Evolutionary conservation across 2,797 vertebrate genomes (phyloP).

Genomic region (Chelon labrosus): DNA sequence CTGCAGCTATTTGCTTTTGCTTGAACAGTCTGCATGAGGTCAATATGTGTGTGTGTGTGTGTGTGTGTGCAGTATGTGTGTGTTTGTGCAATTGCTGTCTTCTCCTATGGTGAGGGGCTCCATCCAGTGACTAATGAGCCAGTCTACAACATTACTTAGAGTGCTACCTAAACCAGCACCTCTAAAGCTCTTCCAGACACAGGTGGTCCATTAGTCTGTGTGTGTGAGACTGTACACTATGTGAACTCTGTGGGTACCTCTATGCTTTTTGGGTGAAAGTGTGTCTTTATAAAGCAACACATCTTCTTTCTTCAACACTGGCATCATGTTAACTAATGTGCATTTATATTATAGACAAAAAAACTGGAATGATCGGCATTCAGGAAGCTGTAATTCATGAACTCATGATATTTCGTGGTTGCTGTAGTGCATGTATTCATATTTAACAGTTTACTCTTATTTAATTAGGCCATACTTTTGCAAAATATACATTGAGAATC

Average conservation of each 20-base stretch:
- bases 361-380: neutral
- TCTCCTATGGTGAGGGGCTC: constrained; percentile 46
- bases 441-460: neutral
- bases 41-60: constrained; percentile 3
- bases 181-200: constrained; percentile 51
- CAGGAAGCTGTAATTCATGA: neutral
- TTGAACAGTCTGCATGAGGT: constrained; percentile 36
- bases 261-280: neutral
- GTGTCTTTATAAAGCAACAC: constrained; percentile 10
- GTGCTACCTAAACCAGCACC: constrained; percentile 55
- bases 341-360: neutral
- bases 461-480: neutral
- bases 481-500: neutral
- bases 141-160: constrained; percentile 55
- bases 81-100: constrained; percentile 27
- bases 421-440: neutral
- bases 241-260: neutral
- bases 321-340: neutral
- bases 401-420: neutral
- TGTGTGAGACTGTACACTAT: neutral
- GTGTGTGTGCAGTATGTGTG: constrained; percentile 20
- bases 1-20: constrained; percentile 35
- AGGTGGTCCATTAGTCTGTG: constrained; percentile 35
- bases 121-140: constrained; percentile 57
- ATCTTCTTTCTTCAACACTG: neutral